Evolutionary conservation across 2,888 invertebrate genomes (phyloP).

Genomic region (Cacoxenus indagator): DNA sequence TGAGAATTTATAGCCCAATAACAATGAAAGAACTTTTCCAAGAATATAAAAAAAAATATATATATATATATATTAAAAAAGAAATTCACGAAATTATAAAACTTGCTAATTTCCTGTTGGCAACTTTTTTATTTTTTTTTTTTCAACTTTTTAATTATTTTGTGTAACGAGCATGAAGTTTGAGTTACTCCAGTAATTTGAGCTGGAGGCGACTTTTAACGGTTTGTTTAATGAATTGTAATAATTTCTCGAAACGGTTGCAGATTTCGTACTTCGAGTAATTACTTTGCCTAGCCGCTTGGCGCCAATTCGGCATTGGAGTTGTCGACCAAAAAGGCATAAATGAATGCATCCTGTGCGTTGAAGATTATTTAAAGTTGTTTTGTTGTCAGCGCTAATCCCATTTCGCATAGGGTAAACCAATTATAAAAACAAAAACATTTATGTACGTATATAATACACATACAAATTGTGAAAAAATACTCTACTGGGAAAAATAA

Average conservation of each 20-base stretch:
- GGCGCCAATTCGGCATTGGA: background rate
- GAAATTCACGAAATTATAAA: background rate
- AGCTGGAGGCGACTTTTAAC: background rate
- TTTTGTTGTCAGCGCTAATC: background rate
- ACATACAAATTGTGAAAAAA: background rate
- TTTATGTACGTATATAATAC: no score
- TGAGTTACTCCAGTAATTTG: background rate
- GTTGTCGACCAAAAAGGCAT: background rate
- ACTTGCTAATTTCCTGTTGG: background rate
- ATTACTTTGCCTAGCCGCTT: constrained; percentile 1
- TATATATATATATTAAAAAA: background rate
- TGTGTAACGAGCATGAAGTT: background rate
- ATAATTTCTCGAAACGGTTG: background rate
- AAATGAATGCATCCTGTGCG: background rate
- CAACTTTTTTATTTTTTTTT: no score
- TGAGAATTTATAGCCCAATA: background rate
- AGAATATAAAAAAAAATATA: constrained; percentile 28
- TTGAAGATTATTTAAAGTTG: background rate
- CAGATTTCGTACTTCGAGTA: background rate
- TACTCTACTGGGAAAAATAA: constrained; percentile 27
- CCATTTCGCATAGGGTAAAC: background rate
- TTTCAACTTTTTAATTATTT: constrained; percentile 9
- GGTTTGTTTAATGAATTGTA: background rate
- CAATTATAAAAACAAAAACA: background rate
- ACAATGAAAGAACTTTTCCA: constrained; percentile 17